Base-by-base conservation (phyloP, 2,888 invertebrate genomes). In the Eristalis pertinax region DNA sequence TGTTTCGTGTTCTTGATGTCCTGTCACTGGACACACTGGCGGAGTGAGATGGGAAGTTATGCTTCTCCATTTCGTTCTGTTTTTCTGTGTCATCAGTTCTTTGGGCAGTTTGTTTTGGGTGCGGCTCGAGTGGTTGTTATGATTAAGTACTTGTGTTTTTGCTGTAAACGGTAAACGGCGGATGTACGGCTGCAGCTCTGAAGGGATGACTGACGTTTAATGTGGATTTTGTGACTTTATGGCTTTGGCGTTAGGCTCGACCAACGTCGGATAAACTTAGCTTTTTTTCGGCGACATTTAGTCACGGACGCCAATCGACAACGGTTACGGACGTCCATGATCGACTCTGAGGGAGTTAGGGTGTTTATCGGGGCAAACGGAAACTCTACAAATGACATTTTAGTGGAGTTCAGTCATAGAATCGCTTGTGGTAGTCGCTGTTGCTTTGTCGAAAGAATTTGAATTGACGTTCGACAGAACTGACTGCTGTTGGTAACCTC, bases 121-220 rank as follows among this genome's bases (percentile, higher is more conserved):
- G 87, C 83, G 87, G 79, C 87, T 76, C 56, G 75, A 83, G 80
- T 85, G 77, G 85, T 82, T 63, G 86, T 83, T 68, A 62, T 58
- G 65, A 67, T 78, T 72, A 69, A 50, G 19, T 50, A 50, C 50
- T 50, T 50, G 50, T n/a, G 50, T 19, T 75, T 65, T 60, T n/a
- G 50, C n/a, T 3, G 50, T 19, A n/a, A 19, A 19, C 50, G 19
- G 56, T 2, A n/a, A n/a, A n/a, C n/a, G n/a, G 56, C 19, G 56
- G 8, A 4, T 19, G 7, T 19, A 38, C 38, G 38, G 1, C 13
- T 38, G 11, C 35, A 11, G 11, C 2, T 38, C 35, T 38, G 38
- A 50, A 10, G 50, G 50, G 50, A 13, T 38, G 50, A 50, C 19
- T 19, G 50, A 19, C 50, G 50, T 7, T 50, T 19, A 7, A 19